Evolutionary conservation across 37 sponge, comb jelly and placozoan species (phyloP), one percentile per base, ranked within the genome.

Genomic region (Halichondria panicea): DNA sequence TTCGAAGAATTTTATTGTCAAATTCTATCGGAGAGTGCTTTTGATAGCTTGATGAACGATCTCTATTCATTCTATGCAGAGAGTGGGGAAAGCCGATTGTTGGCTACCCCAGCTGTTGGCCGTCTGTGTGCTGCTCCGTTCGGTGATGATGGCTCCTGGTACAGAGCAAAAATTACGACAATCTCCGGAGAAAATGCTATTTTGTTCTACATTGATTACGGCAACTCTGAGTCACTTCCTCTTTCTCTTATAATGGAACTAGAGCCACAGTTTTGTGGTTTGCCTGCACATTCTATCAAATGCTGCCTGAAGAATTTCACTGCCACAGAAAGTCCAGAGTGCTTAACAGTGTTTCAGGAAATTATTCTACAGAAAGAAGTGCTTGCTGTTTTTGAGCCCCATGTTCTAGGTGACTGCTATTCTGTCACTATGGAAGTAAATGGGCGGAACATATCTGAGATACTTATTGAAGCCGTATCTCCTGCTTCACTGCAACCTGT

Each of bases 91-190:
- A n/a, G n/a, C n/a, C n/a, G n/a, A n/a, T n/a, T n/a, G n/a, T n/a
- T n/a, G n/a, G n/a, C n/a, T n/a, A n/a, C n/a, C n/a, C 60, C 54
- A 18, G 25, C 72, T 34, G 45, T 57, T 4, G 92, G 87, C 8
- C 55, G n/a, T 0, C 77, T 81, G 33, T 86, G 87, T 72, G 72
- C 57, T 18, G 79, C 74, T 5, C 55, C 52, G 43, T 88, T 68
- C 55, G 55, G 66, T 60, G 89, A 67, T 38, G 89, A 88, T 43
- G 35, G 68, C 3, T 33, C 52, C n/a, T 88, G 89, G 89, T 88
- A 82, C 33, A 43, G 89, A 25, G 89, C 84, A 6, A 38, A 66
- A 35, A 56, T 88, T 13, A 78, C 44, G 3, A 4, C 28, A 21
- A 37, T 77, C 31, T 25, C 30, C 3, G 71, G 59, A 2, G 43